Percentiles rank a stretch among this genome's conserved stretches.
phyloP scores from a whole-genome alignment of 2,888 invertebrate species.

The Zele albiditarsus region DNA sequence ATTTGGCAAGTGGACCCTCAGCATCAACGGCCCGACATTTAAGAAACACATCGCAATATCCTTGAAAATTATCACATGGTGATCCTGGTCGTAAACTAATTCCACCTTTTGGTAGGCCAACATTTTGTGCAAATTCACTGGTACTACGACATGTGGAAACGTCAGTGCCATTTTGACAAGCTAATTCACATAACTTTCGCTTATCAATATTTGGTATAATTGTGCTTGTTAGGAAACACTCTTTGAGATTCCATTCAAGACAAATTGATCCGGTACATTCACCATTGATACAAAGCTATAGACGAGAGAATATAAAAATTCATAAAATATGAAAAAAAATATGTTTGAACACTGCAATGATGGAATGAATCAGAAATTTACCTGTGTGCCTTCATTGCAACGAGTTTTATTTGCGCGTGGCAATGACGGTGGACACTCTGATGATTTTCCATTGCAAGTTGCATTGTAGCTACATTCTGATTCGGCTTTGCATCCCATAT shows the following conservation, averaged over 20 bases:
- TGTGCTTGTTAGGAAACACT: conserved; percentile 93
- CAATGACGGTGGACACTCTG: conserved; percentile 90
- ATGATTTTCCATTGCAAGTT: conserved; percentile 87
- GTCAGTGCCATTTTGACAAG: conserved; percentile 92
- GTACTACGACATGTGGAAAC: conserved; percentile 86
- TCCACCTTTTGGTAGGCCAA: conserved; percentile 85
- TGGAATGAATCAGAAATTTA: conserved; percentile 62
- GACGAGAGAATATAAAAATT: conserved; percentile 40
- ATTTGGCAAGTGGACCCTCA: conserved; percentile 95
- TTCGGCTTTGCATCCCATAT: conserved; percentile 86
- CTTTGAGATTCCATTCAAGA: conserved; percentile 92
- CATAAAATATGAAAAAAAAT: conserved; percentile 2
- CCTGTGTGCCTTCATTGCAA: conserved; percentile 92
- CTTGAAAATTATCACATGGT: conserved; percentile 98
- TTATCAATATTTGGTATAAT: conserved; percentile 85
- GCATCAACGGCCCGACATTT: conserved; percentile 99
- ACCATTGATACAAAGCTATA: conserved; percentile 87
- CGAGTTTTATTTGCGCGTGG: conserved; percentile 92
- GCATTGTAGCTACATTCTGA: conserved; percentile 93
- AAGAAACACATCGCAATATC: conserved; percentile 99
- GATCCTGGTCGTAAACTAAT: conserved; percentile 95
- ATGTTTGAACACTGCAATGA: not conserved
- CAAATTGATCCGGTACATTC: conserved; percentile 97
- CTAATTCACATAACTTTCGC: conserved; percentile 93
- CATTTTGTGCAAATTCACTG: conserved; percentile 85